Evolutionary conservation across 2,113 vertebrate species (phyloP).

Genomic region (Syngnathus scovelli): DNA sequence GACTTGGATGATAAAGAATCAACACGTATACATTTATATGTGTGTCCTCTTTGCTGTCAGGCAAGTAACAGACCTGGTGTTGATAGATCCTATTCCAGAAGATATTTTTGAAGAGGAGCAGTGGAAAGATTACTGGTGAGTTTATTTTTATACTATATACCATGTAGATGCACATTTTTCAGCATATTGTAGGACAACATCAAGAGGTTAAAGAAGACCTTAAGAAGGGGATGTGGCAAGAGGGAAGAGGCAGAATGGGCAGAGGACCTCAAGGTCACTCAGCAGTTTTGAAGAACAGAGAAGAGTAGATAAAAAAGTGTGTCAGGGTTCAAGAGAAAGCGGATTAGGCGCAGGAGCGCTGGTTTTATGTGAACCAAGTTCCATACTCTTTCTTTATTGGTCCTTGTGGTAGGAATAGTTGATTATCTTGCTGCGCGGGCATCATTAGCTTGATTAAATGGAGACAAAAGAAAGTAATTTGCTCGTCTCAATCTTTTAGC

Average conservation of each 20-base stretch:
- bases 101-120: constrained; percentile 69
- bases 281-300: constrained; percentile 29
- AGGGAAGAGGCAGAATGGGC: not conserved
- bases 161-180: not conserved
- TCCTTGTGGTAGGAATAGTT: constrained; percentile 17
- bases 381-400: constrained; percentile 18
- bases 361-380: constrained; percentile 5
- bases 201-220: not conserved
- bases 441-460: constrained; percentile 61
- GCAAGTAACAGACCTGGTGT: constrained; percentile 75
- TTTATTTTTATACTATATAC: constrained; percentile 20
- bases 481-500: constrained; percentile 35
- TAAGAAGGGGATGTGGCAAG: not conserved
- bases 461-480: constrained; percentile 54
- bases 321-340: constrained; percentile 17
- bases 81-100: constrained; percentile 78
- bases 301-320: constrained; percentile 32
- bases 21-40: constrained; percentile 5
- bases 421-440: constrained; percentile 45
- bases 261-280: constrained; percentile 18
- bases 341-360: constrained; percentile 18
- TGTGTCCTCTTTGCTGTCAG: constrained; percentile 59
- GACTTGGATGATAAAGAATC: not conserved
- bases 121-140: constrained; percentile 76
- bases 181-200: too few relatives aligned